Base-by-base conservation (phyloP, 2,797 vertebrate genomes). In the Brotula barbata region DNA sequence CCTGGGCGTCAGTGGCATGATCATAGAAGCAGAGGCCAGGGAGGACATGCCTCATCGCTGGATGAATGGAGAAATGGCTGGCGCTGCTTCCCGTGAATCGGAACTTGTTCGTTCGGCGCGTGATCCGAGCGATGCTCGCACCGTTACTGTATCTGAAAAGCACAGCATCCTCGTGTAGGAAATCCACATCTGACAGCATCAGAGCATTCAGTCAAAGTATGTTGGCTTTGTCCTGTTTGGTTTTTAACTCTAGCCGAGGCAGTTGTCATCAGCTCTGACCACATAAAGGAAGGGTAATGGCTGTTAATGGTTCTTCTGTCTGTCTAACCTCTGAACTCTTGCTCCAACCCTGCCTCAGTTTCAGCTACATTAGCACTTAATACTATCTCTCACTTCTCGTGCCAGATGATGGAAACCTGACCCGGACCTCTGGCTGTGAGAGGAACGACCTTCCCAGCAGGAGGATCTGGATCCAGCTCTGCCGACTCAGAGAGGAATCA, bases 1-100 rank as follows among this genome's bases (percentile, higher is more conserved):
- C 88, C 89, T 89, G 83, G 84, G 87, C 86, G 87, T 89, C 83
- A 87, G 85, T 87, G 85, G 78, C 83, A 85, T 81, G 87, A 87
- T 86, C 83, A 83, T 82, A 87, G 85, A 88, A 88, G 81, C 82
- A 84, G 78, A 85, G 85, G 83, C 82, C 84, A 89, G 81, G 77
- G 69, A 88, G 81, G 86, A 88, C 87, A 83, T 87, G 85, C 84
- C 80, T 83, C 82, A 80, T 86, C 81, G 83, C 80, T 16, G 85
- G 82, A 78, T 68, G 82, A 68, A 81, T 83, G 71, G 73, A 85
- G 83, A 80, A 84, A 81, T 60, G 73, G 65, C 61, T 51, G 58
- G 37, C 44, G 54, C 42, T 25, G 58, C 17, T 36, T 12, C 13
- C 6, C 34, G n/a, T n/a, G n/a, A n/a, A n/a, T n/a, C n/a, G n/a